Evolutionary conservation across 1,140 invertebrate species (phyloP).

Genomic region (Aphaenogaster floridana): DNA sequence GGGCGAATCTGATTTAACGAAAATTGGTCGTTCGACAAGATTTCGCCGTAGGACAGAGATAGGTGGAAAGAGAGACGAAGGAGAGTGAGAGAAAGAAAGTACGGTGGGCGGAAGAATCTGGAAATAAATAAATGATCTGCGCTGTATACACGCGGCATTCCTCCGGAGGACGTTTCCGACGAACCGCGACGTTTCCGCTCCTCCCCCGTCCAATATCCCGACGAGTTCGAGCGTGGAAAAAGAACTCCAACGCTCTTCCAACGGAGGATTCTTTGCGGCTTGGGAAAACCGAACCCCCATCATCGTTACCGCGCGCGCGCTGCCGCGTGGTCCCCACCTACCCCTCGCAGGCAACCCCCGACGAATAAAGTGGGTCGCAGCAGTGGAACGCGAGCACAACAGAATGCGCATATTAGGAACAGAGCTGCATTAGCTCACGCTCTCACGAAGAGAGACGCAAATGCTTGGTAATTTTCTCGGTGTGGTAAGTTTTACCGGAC

Average conservation of each 20-base stretch:
- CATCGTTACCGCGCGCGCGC: slow-evolving; percentile 32
- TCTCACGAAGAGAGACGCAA: slow-evolving; percentile 32
- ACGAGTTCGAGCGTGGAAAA: slow-evolving; percentile 47
- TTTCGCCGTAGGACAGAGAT: not conserved
- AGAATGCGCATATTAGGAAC: slow-evolving; percentile 47
- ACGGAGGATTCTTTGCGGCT: slow-evolving; percentile 11
- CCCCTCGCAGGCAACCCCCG: not conserved
- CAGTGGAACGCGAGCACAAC: not conserved
- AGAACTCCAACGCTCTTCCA: not conserved
- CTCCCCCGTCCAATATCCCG: slow-evolving; percentile 32
- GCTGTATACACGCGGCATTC: slow-evolving; percentile 7
- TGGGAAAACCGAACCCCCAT: slow-evolving; percentile 20
- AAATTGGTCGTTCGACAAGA: slow-evolving; percentile 40
- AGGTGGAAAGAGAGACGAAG: slow-evolving; percentile 18
- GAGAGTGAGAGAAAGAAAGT: slow-evolving; percentile 18
- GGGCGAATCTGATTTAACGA: slow-evolving; percentile 44
- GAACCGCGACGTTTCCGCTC: slow-evolving; percentile 26
- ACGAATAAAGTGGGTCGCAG: slow-evolving; percentile 24
- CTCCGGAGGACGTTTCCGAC: slow-evolving; percentile 34
- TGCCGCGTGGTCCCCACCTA: not conserved
- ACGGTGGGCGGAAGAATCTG: not conserved
- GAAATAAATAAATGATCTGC: slow-evolving; percentile 53
- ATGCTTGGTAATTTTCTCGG: slow-evolving; percentile 38
- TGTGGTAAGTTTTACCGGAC: not conserved
- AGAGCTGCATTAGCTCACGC: slow-evolving; percentile 17